Conservation (phyloP, 1,140 invertebrate species). For the Drosophila novamexicana region DNA sequence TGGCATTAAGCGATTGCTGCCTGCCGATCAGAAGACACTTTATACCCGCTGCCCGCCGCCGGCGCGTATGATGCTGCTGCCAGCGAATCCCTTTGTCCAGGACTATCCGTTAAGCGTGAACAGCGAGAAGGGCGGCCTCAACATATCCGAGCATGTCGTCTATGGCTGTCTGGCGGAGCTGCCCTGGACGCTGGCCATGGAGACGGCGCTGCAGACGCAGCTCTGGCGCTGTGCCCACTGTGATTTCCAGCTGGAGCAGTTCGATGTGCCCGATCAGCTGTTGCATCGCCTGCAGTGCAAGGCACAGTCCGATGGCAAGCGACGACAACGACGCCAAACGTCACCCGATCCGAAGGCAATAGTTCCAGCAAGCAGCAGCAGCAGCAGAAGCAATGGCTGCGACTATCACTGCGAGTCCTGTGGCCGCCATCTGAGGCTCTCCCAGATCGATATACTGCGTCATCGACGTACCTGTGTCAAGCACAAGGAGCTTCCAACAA, state of each 20-base stretch:
- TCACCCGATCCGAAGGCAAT: not conserved
- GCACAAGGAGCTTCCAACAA: not conserved
- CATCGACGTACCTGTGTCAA: slow-evolving; percentile 88
- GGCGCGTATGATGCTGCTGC: slow-evolving; percentile 78
- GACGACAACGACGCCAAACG: slow-evolving; percentile 61
- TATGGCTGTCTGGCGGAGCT: slow-evolving; percentile 91
- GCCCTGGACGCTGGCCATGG: slow-evolving; percentile 87
- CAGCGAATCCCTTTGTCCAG: slow-evolving; percentile 89
- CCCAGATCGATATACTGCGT: slow-evolving; percentile 90
- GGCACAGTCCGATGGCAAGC: not conserved
- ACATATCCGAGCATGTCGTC: slow-evolving; percentile 92
- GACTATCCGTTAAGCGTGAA: slow-evolving; percentile 87
- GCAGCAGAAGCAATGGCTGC: not conserved
- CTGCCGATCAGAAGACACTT: slow-evolving; percentile 91
- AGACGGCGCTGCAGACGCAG: slow-evolving; percentile 85
- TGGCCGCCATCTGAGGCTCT: slow-evolving; percentile 88
- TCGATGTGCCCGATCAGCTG: slow-evolving; percentile 86
- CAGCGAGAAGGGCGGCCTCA: slow-evolving; percentile 92
- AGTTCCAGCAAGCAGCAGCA: not conserved
- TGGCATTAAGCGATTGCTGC: slow-evolving; percentile 91
- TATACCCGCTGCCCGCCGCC: slow-evolving; percentile 86
- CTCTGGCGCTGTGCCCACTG: slow-evolving; percentile 87
- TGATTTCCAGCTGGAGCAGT: slow-evolving; percentile 80
- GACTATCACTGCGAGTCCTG: slow-evolving; percentile 90
- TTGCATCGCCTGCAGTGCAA: slow-evolving; percentile 69